Evolutionary conservation across 2,888 invertebrate genomes (phyloP).

Genomic region (Hydraecia micacea): DNA sequence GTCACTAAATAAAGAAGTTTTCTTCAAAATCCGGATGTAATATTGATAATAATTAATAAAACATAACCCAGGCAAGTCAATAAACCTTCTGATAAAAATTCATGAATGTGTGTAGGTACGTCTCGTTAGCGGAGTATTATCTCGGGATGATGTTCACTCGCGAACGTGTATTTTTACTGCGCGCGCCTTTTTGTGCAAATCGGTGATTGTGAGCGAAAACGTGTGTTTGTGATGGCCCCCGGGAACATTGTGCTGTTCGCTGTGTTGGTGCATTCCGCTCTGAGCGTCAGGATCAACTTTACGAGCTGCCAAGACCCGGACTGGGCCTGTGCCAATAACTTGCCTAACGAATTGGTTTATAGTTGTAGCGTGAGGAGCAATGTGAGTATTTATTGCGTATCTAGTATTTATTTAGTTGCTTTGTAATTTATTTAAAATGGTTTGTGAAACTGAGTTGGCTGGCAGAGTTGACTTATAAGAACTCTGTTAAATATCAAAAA

Average conservation of each 20-base stretch:
- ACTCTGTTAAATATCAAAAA: not conserved
- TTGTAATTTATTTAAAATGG: not conserved
- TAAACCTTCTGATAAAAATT: conserved; percentile 76
- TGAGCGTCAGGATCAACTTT: conserved; percentile 82
- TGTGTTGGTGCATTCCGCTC: conserved; percentile 63
- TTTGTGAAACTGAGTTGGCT: not conserved
- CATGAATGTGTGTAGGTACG: conserved; percentile 73
- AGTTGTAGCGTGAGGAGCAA: conserved; percentile 77
- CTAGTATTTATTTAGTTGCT: too few species aligned
- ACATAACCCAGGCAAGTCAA: conserved; percentile 63
- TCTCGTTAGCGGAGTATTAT: conserved; percentile 75
- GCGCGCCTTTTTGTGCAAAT: conserved; percentile 68
- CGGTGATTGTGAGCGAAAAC: conserved; percentile 56
- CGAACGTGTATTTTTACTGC: conserved; percentile 76
- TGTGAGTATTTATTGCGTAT: conserved; percentile 80
- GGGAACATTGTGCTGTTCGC: conserved; percentile 65
- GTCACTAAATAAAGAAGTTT: not conserved
- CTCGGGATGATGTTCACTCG: conserved; percentile 79
- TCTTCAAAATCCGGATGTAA: conserved; percentile 3
- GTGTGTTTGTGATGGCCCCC: conserved; percentile 71
- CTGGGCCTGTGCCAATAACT: conserved; percentile 85
- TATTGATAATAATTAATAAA: conserved; percentile 19
- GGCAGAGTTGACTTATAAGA: not conserved
- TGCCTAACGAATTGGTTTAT: conserved; percentile 80
- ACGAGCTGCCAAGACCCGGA: conserved; percentile 82